Base-by-base conservation (phyloP, 2,888 invertebrate genomes). In the Yponomeuta malinellus region DNA sequence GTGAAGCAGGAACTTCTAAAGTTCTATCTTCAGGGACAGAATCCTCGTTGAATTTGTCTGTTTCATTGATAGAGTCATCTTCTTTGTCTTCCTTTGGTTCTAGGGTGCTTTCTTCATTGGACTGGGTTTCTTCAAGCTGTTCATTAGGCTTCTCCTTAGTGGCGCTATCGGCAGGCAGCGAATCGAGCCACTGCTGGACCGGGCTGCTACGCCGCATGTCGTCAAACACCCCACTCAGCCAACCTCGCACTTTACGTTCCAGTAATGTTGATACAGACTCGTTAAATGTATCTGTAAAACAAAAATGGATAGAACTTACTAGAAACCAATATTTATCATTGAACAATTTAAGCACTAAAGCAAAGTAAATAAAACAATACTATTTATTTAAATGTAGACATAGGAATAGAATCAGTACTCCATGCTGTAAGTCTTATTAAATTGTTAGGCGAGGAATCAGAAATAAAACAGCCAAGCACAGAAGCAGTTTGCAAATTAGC, bases 161-260 rank as follows among this genome's bases (percentile, higher is more conserved):
- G 12, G 52, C 12, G 52, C 15, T 12, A 3, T 59, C 52, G 12
- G 52, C 52, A 9, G 29, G 31, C 8, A 95, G 84, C 9, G 95
- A 95, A 79, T 96, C 95, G 74, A 96, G 93, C 96, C 96, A 96
- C 75, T 70, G 70, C 81, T 96, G 95, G 70, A 96, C 95, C 69
- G 95, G 94, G 75, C 95, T 94, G 80, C 94, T 95, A 72, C 94
- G 94, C 77, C 93, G 85, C 94, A 94, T 94, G 78, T 94, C 93
- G 83, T 90, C 89, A 74, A 93, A 85, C 4, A 93, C 90, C 66
- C 91, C 90, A 76, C 87, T 88, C 31, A 93, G 80, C 93, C 92
- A 93, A 75, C 89, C 87, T 74, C 91, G 82, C 52, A 91, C 90
- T 81, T 90, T 90, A 72, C 90, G 80, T 75, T 92, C 92, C 78